phyloP scores from a whole-genome alignment of 2,113 vertebrate species.

The Hoplias malabaricus region DNA sequence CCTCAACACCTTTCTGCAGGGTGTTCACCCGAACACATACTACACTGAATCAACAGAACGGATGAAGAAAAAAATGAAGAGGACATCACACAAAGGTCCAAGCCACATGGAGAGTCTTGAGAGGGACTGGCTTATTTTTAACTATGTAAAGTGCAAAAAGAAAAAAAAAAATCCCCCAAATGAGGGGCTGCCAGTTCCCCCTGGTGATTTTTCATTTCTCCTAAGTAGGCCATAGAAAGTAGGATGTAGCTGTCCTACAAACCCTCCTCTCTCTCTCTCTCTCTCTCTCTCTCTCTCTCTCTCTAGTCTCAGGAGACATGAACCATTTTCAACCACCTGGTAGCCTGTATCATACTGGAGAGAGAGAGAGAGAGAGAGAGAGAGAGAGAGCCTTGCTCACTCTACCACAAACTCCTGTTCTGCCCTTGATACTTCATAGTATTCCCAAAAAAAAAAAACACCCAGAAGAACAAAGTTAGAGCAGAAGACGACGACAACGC shows the following conservation, averaged over 20 bases:
- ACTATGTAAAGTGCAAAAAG: constrained; percentile 45
- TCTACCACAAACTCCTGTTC: constrained; percentile 11
- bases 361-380: constrained; percentile 29
- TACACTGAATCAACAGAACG: neutral
- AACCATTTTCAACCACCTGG: constrained; percentile 78
- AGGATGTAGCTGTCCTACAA: constrained; percentile 81
- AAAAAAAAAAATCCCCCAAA: constrained; percentile 42
- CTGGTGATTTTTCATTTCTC: constrained; percentile 74
- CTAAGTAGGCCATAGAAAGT: constrained; percentile 80
- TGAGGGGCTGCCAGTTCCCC: constrained; percentile 66
- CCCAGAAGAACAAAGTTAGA: neutral
- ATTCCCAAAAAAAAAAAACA: neutral
- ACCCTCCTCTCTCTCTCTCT: too few relatives aligned
- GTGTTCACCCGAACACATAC: neutral
- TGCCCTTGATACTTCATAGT: constrained; percentile 23
- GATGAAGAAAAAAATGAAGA: constrained; percentile 31
- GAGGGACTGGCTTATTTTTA: constrained; percentile 63
- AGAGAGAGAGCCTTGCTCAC: constrained; percentile 5
- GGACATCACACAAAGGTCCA: constrained; percentile 46
- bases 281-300: constrained; percentile 8
- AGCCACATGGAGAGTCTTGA: constrained; percentile 38
- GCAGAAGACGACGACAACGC: neutral
- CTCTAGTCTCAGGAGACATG: constrained; percentile 67
- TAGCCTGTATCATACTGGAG: constrained; percentile 45
- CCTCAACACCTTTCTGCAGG: neutral